A percentile compares a stretch with the other conserved stretches of the same genome.
Evolutionary conservation across 2,888 invertebrate species (phyloP).

Genomic region (Dioctria rufipes): DNA sequence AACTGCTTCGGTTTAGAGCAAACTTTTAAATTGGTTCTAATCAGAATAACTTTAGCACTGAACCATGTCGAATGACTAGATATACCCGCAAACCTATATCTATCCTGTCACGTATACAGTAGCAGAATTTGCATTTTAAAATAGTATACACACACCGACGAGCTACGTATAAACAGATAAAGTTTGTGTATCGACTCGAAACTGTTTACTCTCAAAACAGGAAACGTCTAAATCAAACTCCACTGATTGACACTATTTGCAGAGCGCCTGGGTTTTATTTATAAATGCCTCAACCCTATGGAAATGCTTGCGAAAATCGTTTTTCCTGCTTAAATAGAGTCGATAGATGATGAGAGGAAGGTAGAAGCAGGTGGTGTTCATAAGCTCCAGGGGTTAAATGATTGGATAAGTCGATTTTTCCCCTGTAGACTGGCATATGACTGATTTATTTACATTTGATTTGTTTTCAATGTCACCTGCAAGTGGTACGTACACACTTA

Average conservation of each 20-base stretch:
- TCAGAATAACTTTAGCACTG: not conserved
- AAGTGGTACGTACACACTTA: not conserved
- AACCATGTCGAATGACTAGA: not conserved
- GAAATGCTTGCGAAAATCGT: not conserved
- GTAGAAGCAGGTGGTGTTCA: not conserved
- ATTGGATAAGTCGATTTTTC: not conserved
- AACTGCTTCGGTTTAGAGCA: too few species aligned
- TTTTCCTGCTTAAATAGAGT: not conserved
- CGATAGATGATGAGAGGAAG: too few species aligned
- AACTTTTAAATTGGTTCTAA: not conserved
- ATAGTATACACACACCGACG: not conserved
- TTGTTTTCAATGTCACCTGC: not conserved
- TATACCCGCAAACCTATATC: not conserved
- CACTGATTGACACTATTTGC: constrained; percentile 18
- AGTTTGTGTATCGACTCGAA: not conserved
- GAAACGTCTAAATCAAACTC: constrained; percentile 20
- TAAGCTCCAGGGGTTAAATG: not conserved
- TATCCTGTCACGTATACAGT: not conserved
- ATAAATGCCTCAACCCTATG: not conserved
- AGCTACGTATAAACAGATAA: not conserved
- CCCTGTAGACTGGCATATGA: not conserved
- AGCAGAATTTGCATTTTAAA: not conserved
- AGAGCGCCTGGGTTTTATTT: constrained; percentile 3
- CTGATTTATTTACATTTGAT: constrained; percentile 27
- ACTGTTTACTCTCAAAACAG: constrained; percentile 8